Conservation (phyloP, 2,888 invertebrate species). For the Drosophila kanekoi region DNA sequence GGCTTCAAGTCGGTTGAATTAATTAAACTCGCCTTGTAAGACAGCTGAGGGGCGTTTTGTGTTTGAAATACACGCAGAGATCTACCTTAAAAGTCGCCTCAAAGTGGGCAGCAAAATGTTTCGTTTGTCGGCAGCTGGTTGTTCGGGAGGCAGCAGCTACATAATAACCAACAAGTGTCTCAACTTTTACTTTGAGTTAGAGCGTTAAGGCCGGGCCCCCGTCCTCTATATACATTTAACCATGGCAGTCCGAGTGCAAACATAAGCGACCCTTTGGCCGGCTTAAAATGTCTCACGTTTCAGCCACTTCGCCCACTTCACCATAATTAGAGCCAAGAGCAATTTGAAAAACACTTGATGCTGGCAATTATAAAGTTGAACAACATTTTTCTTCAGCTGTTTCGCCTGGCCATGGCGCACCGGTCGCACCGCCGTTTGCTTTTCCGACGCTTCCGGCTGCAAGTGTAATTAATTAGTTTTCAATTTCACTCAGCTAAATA, state of each 20-base stretch:
- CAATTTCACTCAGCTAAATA: constrained; percentile 79
- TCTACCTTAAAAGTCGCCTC: constrained; percentile 24
- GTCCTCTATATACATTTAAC: constrained; percentile 10
- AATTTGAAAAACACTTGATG: constrained; percentile 82
- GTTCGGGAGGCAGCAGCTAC: constrained; percentile 1
- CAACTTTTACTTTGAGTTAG: constrained; percentile 58
- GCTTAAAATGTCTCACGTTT: constrained; percentile 75
- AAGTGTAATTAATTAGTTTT: constrained; percentile 83
- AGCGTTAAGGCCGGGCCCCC: constrained; percentile 11
- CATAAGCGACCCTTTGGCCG: constrained; percentile 60
- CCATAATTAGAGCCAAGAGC: constrained; percentile 81
- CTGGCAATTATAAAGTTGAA: constrained; percentile 81
- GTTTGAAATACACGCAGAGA: constrained; percentile 24
- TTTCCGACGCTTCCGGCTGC: constrained; percentile 63
- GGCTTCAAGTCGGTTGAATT: constrained; percentile 45
- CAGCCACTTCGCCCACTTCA: constrained; percentile 67
- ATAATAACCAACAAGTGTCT: constrained; percentile 70
- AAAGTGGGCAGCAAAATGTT: constrained; percentile 41
- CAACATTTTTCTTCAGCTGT: constrained; percentile 68
- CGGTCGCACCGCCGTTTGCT: constrained; percentile 14
- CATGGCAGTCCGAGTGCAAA: constrained; percentile 42
- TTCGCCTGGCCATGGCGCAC: constrained; percentile 6
- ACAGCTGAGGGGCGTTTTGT: constrained; percentile 20
- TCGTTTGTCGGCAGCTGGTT: constrained; percentile 25
- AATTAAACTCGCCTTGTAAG: constrained; percentile 50